These are phyloP conservation scores for Vimba vimba DNA, from an alignment of 2,113 vertebrate species.

Conservation along the genomic window DNA sequence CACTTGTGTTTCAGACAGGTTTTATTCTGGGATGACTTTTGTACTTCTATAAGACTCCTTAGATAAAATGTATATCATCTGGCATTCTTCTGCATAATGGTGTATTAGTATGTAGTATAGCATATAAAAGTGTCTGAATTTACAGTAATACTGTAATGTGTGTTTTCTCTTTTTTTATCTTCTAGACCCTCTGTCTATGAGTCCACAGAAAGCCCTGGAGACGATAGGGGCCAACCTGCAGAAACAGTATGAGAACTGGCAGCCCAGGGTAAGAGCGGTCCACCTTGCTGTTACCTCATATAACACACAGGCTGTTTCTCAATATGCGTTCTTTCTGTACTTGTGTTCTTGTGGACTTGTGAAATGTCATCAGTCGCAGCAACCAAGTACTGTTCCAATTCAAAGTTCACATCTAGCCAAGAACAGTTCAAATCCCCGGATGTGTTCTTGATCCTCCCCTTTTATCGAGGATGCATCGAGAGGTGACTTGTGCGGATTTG, in stretches of 20 bases:
- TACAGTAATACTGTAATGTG: background rate
- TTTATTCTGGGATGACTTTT: background rate
- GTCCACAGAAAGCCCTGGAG: constrained; percentile 98
- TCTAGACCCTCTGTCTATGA: constrained; percentile 97
- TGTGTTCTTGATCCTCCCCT: too few species aligned
- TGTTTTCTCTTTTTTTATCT: background rate
- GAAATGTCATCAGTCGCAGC: too few species aligned
- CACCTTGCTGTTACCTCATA: background rate
- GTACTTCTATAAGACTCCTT: background rate
- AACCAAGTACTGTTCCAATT: too few species aligned
- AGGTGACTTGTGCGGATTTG: too few species aligned
- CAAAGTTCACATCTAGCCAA: too few species aligned
- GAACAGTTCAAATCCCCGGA: too few species aligned
- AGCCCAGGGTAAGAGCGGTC: constrained; percentile 87
- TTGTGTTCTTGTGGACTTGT: too few species aligned
- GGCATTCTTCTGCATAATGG: background rate
- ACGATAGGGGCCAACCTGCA: constrained; percentile 96
- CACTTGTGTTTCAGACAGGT: background rate
- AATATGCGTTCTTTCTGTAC: too few species aligned
- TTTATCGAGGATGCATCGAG: too few species aligned
- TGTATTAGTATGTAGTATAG: background rate
- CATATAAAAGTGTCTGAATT: background rate
- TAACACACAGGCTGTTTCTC: background rate
- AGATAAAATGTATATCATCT: background rate
- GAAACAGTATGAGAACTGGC: constrained; percentile 99